Evolutionary conservation across 2,888 invertebrate species (phyloP).

Genomic region (Deroplatys truncata): DNA sequence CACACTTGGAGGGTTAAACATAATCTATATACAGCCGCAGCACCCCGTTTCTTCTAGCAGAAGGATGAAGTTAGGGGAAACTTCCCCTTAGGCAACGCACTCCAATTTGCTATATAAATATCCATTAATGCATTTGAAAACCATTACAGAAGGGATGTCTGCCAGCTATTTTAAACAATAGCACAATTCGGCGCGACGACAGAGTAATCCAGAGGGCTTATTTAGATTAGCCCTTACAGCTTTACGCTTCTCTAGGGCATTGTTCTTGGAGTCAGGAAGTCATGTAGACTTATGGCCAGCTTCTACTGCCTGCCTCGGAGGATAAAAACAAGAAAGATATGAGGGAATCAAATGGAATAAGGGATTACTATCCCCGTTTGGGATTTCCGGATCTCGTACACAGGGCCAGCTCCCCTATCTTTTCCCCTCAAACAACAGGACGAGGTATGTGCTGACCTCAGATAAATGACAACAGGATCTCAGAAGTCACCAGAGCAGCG

Average conservation of each 20-base stretch:
- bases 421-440: not conserved
- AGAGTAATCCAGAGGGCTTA: not conserved
- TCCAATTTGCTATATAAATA: constrained; percentile 15
- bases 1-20: not conserved
- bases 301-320: not conserved
- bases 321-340: not conserved
- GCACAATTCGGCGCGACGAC: not conserved
- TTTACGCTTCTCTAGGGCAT: not conserved
- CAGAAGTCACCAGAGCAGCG: too few species aligned
- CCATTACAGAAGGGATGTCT: not conserved
- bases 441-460: too few species aligned
- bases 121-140: constrained; percentile 11
- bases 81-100: not conserved
- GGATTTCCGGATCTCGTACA: not conserved
- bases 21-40: not conserved
- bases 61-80: not conserved
- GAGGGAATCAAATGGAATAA: not conserved
- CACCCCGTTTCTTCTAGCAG: not conserved
- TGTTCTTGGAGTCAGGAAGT: not conserved
- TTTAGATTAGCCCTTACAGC: not conserved
- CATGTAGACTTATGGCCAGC: not conserved
- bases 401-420: not conserved
- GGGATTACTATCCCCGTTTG: not conserved
- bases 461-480: too few species aligned
- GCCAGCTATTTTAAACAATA: not conserved